Conservation (phyloP, 1,140 invertebrate species). For the Diachasma alloeum region DNA sequence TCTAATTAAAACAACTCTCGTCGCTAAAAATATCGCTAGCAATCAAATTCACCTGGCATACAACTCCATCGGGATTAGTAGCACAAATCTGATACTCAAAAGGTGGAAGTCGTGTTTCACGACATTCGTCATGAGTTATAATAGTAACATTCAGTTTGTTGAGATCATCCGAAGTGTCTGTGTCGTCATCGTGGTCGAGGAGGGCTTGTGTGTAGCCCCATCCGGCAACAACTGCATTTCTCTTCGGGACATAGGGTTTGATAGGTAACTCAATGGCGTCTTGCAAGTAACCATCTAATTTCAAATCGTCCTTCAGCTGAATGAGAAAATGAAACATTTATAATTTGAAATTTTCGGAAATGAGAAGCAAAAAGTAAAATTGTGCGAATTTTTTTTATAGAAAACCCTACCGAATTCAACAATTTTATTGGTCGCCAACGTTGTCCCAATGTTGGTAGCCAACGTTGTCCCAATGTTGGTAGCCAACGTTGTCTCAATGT, state of each 20-base stretch:
- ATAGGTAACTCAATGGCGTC: not conserved
- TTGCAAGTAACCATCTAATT: not conserved
- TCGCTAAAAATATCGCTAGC: no score
- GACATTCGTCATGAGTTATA: not conserved
- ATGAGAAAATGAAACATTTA: not conserved
- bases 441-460: no score
- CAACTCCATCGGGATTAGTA: not conserved
- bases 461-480: no score
- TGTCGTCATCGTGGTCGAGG: not conserved
- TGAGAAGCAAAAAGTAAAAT: no score
- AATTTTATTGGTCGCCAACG: no score
- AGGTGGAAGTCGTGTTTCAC: not conserved
- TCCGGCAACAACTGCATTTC: not conserved
- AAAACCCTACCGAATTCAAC: no score
- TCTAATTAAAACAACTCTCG: no score
- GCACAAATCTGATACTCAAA: not conserved
- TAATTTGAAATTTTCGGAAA: no score
- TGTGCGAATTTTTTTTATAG: no score
- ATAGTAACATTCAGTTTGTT: not conserved
- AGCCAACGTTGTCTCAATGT: no score
- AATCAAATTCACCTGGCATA: not conserved
- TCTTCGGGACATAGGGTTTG: not conserved
- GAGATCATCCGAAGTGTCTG: not conserved
- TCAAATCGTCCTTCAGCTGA: not conserved
- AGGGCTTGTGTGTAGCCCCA: not conserved